Percentiles rank a stretch among this genome's conserved stretches.
phyloP scores from a whole-genome alignment of 2,888 invertebrate genomes.

The Coecobrya sp. region DNA sequence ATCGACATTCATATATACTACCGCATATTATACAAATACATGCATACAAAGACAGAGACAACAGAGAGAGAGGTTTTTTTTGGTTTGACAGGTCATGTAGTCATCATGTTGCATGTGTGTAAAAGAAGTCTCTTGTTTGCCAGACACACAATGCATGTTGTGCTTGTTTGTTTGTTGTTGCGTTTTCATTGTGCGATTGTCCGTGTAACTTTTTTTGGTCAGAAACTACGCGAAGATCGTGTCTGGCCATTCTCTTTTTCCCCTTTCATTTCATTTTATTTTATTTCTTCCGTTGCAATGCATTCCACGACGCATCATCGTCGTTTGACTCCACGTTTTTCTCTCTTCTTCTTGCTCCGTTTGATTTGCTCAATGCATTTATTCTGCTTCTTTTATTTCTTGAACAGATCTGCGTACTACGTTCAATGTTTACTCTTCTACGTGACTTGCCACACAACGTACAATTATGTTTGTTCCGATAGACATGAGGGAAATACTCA shows the following conservation, averaged over 20 bases:
- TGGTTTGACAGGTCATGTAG: slow-evolving; percentile 74
- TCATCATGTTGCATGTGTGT: slow-evolving; percentile 52
- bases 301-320: slow-evolving; percentile 4
- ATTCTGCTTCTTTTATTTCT: slow-evolving; percentile 12
- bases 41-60: background rate
- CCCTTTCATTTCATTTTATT: slow-evolving; percentile 47
- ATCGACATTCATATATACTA: too few species aligned
- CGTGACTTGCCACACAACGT: slow-evolving; percentile 60
- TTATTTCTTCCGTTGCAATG: slow-evolving; percentile 46
- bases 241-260: slow-evolving; percentile 48
- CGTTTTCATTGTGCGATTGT: slow-evolving; percentile 33
- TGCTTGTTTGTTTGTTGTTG: slow-evolving; percentile 40
- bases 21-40: too few species aligned
- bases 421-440: slow-evolving; percentile 39
- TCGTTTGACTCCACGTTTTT: background rate
- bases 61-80: slow-evolving; percentile 17
- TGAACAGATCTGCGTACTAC: background rate
- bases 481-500: slow-evolving; percentile 70
- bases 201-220: slow-evolving; percentile 39
- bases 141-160: background rate
- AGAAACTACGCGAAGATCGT: slow-evolving; percentile 46
- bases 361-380: slow-evolving; percentile 18
- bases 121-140: background rate
- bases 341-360: background rate
- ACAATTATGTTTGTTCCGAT: slow-evolving; percentile 18